Percentiles rank a stretch among this genome's conserved stretches.
Conservation (phyloP, 2,888 invertebrate species). For the Ectemnius cavifrons region DNA sequence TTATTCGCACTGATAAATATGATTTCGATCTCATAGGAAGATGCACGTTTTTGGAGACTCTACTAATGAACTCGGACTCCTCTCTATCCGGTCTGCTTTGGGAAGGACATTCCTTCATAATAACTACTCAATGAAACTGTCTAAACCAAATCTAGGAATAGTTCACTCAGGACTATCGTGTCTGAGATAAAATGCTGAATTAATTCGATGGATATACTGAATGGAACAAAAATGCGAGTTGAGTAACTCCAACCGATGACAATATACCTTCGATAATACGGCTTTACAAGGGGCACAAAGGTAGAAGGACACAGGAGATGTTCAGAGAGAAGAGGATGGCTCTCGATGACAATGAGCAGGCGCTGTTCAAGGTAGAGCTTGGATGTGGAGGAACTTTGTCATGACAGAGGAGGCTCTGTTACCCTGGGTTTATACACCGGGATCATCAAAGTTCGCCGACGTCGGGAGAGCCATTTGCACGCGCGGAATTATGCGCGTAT, state of each 20-base stretch:
- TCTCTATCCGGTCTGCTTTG: no score
- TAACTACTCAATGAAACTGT: no score
- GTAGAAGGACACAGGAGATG: background rate
- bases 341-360: background rate
- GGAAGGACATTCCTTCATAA: no score
- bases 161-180: background rate
- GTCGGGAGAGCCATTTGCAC: slow-evolving; percentile 35
- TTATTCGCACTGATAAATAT: background rate
- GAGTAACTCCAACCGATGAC: no score
- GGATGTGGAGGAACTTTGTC: slow-evolving; percentile 7
- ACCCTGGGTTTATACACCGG: slow-evolving; percentile 12
- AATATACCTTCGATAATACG: no score
- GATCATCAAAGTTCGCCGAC: slow-evolving; percentile 35
- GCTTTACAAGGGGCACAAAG: background rate
- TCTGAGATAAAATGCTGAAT: background rate
- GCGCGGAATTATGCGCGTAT: slow-evolving; percentile 42
- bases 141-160: no score
- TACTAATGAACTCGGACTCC: no score
- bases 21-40: background rate
- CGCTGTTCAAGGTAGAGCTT: background rate
- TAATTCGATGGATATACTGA: background rate
- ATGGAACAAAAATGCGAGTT: no score
- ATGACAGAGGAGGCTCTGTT: background rate
- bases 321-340: background rate
- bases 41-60: no score